These are phyloP conservation scores for Diachasmimorpha longicaudata DNA, from an alignment of 1,140 invertebrate genomes.

Conservation along the genomic window DNA sequence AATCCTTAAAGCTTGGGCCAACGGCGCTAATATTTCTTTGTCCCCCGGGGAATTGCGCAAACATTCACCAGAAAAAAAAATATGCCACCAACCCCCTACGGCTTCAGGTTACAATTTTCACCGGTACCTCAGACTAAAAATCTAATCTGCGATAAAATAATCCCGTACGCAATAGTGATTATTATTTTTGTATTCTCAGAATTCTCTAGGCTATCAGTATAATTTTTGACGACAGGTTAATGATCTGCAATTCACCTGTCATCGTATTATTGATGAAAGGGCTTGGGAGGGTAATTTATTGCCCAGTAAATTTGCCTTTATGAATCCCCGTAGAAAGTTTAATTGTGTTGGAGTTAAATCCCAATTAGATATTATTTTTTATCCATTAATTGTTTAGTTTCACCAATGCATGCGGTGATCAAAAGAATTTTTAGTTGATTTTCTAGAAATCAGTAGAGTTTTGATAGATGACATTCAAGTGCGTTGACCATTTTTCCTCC, in stretches of 20 bases:
- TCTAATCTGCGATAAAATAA: too few species aligned
- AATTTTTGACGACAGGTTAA: neutral
- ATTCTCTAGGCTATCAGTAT: neutral
- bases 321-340: neutral
- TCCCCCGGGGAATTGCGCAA: neutral
- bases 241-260: neutral
- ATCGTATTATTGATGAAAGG: neutral
- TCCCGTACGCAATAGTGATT: neutral
- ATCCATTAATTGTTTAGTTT: too few species aligned
- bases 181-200: neutral
- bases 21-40: neutral
- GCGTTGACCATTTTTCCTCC: too few species aligned
- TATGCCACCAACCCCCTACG: neutral
- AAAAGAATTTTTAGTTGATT: too few species aligned
- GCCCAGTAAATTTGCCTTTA: neutral
- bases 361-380: neutral
- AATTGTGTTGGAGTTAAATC: neutral
- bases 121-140: neutral
- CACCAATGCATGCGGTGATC: too few species aligned
- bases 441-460: too few species aligned
- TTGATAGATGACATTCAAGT: too few species aligned
- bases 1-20: slow-evolving; percentile 37
- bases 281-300: neutral
- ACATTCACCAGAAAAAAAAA: slow-evolving; percentile 7
- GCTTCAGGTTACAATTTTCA: neutral